Base-by-base conservation (phyloP, 2,113 vertebrate species). In the Collichthys lucidus region DNA sequence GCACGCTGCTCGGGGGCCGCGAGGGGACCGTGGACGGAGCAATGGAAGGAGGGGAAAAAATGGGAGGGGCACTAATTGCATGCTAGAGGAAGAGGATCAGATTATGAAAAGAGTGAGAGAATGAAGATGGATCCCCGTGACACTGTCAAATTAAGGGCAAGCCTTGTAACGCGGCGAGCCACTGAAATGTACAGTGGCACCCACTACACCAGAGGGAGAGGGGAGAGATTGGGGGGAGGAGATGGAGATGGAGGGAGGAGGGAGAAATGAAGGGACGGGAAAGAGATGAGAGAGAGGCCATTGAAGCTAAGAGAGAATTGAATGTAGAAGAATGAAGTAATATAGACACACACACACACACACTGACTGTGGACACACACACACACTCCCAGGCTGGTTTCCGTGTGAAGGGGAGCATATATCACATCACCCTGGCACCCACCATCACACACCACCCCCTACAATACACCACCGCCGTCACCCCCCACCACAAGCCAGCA, bases 91-190 rank as follows among this genome's bases (percentile, higher is more conserved):
- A 96, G 96, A 96, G 96, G 97, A 98, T 98, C 96, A 97, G 97
- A 99, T 99, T 99, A 99, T 98, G 96, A 98, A 98, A 99, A 96
- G 97, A 97, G 96, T 96, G 96, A 97, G 96, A 97, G 97, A 98
- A 98, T 99, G 97, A 98, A 99, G 98, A 99, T 96, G 95, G 97
- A 98, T 97, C 95, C 95, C 94, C 88, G 96, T 96, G 97, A 98
- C 97, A 96, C 96, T 97, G 97, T 97, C 97, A 98, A 97, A 97
- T 98, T 97, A 98, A 96, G 97, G 97, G 96, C 96, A 96, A 77
- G 95, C 81, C 72, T 74, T 76, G 88, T 94, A 86, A 85, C 69
- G 88, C 91, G 84, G 93, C 84, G 92, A 95, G 94, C 95, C 95
- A 95, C 91, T 79, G 90, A 96, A 94, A 98, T 96, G 96, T 96